Percentiles rank a stretch among this genome's conserved stretches.
phyloP scores from a whole-genome alignment of 1,140 invertebrate genomes.

The Drosophila micromelanica region DNA sequence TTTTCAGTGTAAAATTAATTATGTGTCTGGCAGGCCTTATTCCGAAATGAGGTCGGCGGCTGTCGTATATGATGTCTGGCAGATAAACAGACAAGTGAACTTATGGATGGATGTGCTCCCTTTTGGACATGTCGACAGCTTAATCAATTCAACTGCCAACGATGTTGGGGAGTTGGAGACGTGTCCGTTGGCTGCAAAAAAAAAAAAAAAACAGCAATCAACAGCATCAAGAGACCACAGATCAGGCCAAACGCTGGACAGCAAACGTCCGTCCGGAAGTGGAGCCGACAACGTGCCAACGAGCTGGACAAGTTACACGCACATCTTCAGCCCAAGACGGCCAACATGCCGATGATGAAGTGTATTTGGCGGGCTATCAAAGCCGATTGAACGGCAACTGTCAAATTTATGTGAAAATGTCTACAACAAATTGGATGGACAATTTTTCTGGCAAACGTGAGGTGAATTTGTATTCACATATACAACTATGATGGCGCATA shows the following conservation, averaged over 20 bases:
- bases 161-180: neutral
- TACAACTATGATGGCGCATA: neutral
- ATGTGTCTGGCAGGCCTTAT: no score
- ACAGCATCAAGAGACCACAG: constrained; percentile 19
- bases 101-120: constrained; percentile 7
- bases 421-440: constrained; percentile 46
- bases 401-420: constrained; percentile 66
- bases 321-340: neutral
- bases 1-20: no score
- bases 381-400: constrained; percentile 13
- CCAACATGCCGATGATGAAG: constrained; percentile 19
- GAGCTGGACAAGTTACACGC: neutral
- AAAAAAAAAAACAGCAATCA: constrained; percentile 31
- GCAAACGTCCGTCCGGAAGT: constrained; percentile 49
- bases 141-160: constrained; percentile 61
- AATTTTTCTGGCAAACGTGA: constrained; percentile 35
- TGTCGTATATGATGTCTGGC: neutral
- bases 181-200: neutral
- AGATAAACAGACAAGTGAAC: constrained; percentile 17
- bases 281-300: constrained; percentile 28
- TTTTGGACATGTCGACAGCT: constrained; percentile 45
- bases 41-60: neutral
- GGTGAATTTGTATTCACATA: constrained; percentile 11
- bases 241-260: constrained; percentile 1
- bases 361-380: constrained; percentile 13